These are phyloP conservation scores for Heliocidaris erythrogramma DNA, from an alignment of 35 echinoderm and acorn worm genomes.

Conservation along the genomic window DNA sequence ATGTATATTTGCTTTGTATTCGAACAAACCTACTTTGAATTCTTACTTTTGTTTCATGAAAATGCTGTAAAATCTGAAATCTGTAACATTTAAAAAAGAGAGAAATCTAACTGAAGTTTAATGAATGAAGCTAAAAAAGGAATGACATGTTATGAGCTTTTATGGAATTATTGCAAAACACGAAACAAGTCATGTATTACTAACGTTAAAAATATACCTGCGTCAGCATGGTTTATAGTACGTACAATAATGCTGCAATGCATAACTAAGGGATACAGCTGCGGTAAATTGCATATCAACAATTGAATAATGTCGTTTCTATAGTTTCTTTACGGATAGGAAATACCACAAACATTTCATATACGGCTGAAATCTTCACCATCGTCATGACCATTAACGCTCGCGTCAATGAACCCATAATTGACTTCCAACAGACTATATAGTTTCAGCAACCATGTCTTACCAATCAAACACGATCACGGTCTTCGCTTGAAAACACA, in stretches of 20 bases:
- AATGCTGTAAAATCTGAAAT: too few species aligned
- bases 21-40: too few species aligned
- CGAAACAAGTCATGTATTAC: too few species aligned
- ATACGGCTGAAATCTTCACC: not conserved
- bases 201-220: not conserved
- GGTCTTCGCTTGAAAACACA: slow-evolving; percentile 1
- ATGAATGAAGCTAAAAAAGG: too few species aligned
- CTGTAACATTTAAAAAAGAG: too few species aligned
- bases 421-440: not conserved
- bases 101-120: too few species aligned
- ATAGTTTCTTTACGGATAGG: not conserved
- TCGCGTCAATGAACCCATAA: not conserved
- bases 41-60: too few species aligned
- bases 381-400: not conserved
- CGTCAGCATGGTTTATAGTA: not conserved
- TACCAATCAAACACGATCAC: not conserved
- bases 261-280: not conserved
- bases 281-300: not conserved
- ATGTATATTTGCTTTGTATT: too few species aligned
- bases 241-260: not conserved
- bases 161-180: too few species aligned
- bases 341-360: slow-evolving; percentile 13
- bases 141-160: too few species aligned
- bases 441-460: not conserved
- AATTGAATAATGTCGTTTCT: not conserved